phyloP scores from a whole-genome alignment of 2,797 vertebrate species.

The Cossypha caffra region DNA sequence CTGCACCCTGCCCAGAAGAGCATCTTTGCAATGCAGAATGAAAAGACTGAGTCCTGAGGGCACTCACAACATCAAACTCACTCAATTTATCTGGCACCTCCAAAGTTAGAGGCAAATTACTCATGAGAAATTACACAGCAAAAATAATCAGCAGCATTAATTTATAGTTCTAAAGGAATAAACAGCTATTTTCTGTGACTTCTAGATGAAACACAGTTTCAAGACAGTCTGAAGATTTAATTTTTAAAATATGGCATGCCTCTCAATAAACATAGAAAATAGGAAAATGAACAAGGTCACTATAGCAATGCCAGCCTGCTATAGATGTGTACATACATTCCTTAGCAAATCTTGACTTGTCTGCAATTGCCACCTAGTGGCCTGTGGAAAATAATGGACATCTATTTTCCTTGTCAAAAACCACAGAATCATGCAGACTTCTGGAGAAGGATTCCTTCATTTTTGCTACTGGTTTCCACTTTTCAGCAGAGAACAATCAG shows the following conservation, averaged over 20 bases:
- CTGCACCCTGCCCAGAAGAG: background rate
- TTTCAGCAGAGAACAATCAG: background rate
- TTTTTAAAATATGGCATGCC: background rate
- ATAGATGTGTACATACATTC: background rate
- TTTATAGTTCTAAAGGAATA: background rate
- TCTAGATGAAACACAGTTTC: background rate
- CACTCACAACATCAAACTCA: background rate
- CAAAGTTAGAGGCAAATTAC: background rate
- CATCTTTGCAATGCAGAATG: background rate
- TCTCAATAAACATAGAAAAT: background rate
- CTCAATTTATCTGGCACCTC: background rate
- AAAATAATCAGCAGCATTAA: background rate
- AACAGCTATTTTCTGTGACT: background rate
- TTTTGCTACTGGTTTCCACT: background rate
- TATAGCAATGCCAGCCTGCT: background rate
- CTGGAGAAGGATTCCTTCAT: background rate
- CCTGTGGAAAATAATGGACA: background rate
- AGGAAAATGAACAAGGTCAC: background rate
- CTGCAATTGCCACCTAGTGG: conserved; percentile 65
- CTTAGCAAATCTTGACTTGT: conserved; percentile 16
- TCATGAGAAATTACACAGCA: background rate
- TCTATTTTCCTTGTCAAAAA: background rate
- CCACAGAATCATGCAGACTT: background rate
- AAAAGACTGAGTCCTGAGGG: background rate
- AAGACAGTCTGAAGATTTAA: background rate